Evolutionary conservation across 2,888 invertebrate genomes (phyloP), one percentile per base, ranked within the genome.

Genomic region (Drosophila fungiperda): DNA sequence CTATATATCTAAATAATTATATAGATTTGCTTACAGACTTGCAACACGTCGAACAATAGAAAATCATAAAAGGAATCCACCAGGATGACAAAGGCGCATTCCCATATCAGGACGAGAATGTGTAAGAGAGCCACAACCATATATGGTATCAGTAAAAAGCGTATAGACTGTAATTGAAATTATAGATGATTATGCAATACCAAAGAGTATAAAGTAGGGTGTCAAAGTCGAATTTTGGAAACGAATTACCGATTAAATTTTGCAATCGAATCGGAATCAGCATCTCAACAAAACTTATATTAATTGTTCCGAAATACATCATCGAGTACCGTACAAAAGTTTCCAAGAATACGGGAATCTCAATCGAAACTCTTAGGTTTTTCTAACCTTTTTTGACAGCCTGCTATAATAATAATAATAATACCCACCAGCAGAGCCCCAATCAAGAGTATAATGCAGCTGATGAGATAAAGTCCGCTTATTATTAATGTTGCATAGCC

Each of bases 391-490:
- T 36, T 7, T 36, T 36, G 36, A 36, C 15, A 38, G 12, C 2
- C 45, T 20, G 20, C 12, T 20, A 3, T 20, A 12, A 23, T 54
- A 6, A 15, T 5, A 1, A 2, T 12, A 8, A 15, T 20, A 9
- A 15, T 20, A 64, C 71, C 42, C 49, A 88, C 85, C 71, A 86
- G 3, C 0, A 86, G 32, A 1, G 80, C 64, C 2, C 89, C 85
- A 6, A 86, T 54, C 0, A 86, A 52, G 0, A 86, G 65, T 23
- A 71, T 33, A 1, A 90, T 26, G 32, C 90, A 90, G 54, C 64
- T 59, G 7, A 82, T 53, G 0, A 88, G 69, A 49, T 90, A 90
- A 15, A 62, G n/a, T 2, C 90, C 90, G 45, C 77, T 82, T 7
- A 90, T 35, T 0, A 78, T n/a, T 2, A 90, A 40, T 0, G 70